These are phyloP conservation scores for Nezara viridula DNA, from an alignment of 2,888 invertebrate species.

Conservation along the genomic window DNA sequence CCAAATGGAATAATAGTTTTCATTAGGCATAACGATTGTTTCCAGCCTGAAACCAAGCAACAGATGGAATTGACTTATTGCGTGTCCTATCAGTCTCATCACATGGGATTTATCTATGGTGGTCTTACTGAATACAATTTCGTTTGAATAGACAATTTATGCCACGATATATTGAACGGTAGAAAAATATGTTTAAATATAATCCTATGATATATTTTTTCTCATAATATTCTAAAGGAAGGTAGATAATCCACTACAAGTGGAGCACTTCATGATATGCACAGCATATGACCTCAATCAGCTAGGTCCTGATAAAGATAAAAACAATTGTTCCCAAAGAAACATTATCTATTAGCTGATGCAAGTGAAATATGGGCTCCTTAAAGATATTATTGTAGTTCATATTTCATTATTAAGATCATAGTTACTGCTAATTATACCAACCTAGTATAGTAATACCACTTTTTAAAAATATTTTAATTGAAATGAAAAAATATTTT, in stretches of 20 bases:
- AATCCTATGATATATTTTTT: not conserved
- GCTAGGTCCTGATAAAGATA: not conserved
- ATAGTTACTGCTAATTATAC: too few species aligned
- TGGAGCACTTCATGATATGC: not conserved
- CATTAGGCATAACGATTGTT: not conserved
- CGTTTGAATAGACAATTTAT: not conserved
- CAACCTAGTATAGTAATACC: too few species aligned
- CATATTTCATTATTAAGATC: too few species aligned
- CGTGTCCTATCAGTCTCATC: constrained; percentile 13
- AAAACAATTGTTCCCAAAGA: not conserved
- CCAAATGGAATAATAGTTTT: too few species aligned
- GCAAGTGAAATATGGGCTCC: not conserved
- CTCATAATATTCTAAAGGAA: not conserved
- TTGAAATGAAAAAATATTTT: too few species aligned
- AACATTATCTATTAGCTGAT: not conserved
- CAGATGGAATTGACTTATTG: not conserved
- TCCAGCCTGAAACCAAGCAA: not conserved
- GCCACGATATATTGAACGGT: not conserved
- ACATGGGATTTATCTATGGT: not conserved
- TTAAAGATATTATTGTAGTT: not conserved
- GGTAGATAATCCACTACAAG: not conserved
- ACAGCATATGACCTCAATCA: not conserved
- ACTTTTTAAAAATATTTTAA: too few species aligned
- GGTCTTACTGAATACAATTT: not conserved
- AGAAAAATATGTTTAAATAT: not conserved